Evolutionary conservation across 2,888 invertebrate species (phyloP).

Genomic region (Sarcophaga rosellei): DNA sequence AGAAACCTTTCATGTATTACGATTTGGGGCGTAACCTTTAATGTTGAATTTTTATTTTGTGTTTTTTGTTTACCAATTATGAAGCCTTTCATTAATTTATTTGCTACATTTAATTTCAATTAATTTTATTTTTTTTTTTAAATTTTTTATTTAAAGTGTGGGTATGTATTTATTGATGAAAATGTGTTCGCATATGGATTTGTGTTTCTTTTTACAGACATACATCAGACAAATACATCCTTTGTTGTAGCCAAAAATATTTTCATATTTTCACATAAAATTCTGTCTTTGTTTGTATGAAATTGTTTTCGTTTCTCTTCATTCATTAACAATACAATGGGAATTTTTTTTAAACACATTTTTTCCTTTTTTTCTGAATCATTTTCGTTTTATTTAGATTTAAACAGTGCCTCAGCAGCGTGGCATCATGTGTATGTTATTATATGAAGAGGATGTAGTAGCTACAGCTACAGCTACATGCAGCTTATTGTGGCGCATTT

Average conservation of each 20-base stretch:
- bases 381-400: no score
- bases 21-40: no score
- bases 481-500: not conserved
- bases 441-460: not conserved
- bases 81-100: constrained; percentile 76
- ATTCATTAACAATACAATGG: not conserved
- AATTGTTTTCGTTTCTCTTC: not conserved
- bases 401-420: no score
- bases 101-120: constrained; percentile 73
- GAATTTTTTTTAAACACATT: not conserved
- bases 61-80: constrained; percentile 65
- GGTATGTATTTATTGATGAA: constrained; percentile 76
- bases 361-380: no score
- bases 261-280: not conserved
- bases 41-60: constrained; percentile 30
- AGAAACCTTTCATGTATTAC: no score
- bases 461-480: no score
- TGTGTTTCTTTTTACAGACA: constrained; percentile 9
- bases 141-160: constrained; percentile 54
- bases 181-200: constrained; percentile 67
- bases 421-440: not conserved
- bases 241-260: constrained; percentile 18
- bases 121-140: constrained; percentile 13
- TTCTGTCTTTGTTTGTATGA: not conserved
- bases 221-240: constrained; percentile 22